Evolutionary conservation across 2,888 invertebrate genomes (phyloP), one percentile per base, ranked within the genome.

Genomic region (Physocephala rufipes): DNA sequence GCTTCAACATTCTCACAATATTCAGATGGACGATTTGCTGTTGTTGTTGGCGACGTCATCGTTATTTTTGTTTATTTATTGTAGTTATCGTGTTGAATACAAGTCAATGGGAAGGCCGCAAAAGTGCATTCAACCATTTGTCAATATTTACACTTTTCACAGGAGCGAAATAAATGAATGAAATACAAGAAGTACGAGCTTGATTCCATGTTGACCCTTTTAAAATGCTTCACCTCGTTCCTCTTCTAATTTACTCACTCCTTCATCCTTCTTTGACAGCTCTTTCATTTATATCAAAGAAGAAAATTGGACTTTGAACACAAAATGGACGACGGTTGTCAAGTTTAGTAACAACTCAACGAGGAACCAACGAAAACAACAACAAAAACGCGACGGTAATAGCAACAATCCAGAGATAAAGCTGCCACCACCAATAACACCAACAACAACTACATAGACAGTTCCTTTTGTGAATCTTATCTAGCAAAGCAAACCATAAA

Each of bases 81-180:
- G 36, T 36, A 7, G 36, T 36, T 36, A 9, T 36, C 9, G 36
- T 36, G 36, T 36, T 9, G 5, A 36, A 36, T 9, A 36, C 36
- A 36, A 36, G 36, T 55, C 55, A 55, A 66, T 66, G 66, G 21
- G 51, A 28, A 51, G 59, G 58, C 21, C 30, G 55, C 63, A 15
- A 28, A 55, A 58, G 70, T 58, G 55, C 64, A 64, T 70, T 63
- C 55, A 45, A 43, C 70, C 53, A 70, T 70, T 70, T 70, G 70
- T 70, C 70, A 62, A 70, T 70, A 64, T 70, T 70, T 70, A 64
- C 43, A 64, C 45, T 28, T 53, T 51, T 5, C 66, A 30, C 36
- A 36, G 36, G 36, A 36, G 9, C 9, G 36, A 36, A 36, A 36
- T 36, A 61, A 61, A 61, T 19, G 43, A 62, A 36, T 36, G 36